A percentile compares a stretch with the other conserved stretches of the same genome.
phyloP scores from a whole-genome alignment of 2,888 invertebrate species.

The Drepana falcataria region DNA sequence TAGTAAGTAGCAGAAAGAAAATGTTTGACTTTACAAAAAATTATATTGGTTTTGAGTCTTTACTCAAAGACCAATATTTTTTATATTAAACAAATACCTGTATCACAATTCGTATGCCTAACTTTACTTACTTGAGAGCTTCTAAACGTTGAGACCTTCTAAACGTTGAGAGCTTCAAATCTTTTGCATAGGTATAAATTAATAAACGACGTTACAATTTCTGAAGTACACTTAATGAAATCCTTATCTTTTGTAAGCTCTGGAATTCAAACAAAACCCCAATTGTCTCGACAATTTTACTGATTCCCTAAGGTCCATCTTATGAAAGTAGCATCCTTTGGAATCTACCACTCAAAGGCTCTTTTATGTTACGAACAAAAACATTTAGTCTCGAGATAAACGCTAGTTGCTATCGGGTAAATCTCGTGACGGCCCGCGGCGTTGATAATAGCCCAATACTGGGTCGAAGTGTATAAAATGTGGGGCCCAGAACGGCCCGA shows the following conservation, averaged over 20 bases:
- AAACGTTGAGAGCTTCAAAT: too few species aligned
- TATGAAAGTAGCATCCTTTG: neutral
- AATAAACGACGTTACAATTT: too few species aligned
- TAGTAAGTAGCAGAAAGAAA: too few species aligned
- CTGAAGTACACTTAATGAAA: too few species aligned
- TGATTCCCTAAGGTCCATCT: neutral
- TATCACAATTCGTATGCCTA: too few species aligned
- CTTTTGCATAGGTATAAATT: too few species aligned
- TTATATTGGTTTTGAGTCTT: too few species aligned
- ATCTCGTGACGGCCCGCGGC: constrained; percentile 6
- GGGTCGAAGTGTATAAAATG: constrained; percentile 27
- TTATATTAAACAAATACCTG: too few species aligned
- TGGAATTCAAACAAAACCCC: neutral
- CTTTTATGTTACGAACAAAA: constrained; percentile 5
- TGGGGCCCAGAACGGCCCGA: neutral
- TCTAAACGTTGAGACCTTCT: too few species aligned
- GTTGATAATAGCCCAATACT: constrained; percentile 35
- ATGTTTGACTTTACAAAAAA: too few species aligned
- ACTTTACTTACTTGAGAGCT: too few species aligned
- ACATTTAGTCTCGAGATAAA: constrained; percentile 19
- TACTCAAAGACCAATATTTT: neutral
- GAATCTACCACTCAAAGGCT: constrained; percentile 1
- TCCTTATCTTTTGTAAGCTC: too few species aligned
- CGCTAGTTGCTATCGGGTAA: constrained; percentile 20
- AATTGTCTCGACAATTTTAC: neutral